Evolutionary conservation across 2,797 vertebrate species (phyloP).

Genomic region (Lacerta agilis): DNA sequence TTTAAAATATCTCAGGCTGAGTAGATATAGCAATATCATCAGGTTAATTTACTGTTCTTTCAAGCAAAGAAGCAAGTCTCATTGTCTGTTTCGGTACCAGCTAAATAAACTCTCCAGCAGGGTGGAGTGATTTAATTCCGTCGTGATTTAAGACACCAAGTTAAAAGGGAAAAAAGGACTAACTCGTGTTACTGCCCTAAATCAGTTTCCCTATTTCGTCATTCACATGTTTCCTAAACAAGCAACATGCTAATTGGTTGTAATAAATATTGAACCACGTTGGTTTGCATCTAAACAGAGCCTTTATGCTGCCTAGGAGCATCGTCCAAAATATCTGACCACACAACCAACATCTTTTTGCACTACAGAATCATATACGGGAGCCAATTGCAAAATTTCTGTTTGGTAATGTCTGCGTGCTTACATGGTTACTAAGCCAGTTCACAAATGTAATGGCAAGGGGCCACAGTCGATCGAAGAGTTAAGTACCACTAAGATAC

Average conservation of each 20-base stretch:
- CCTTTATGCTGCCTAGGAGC: background rate
- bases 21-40: conserved; percentile 13
- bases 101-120: conserved; percentile 54
- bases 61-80: conserved; percentile 27
- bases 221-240: background rate
- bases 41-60: conserved; percentile 48
- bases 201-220: background rate
- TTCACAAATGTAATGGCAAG: background rate
- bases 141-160: background rate
- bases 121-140: background rate
- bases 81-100: conserved; percentile 48
- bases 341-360: background rate
- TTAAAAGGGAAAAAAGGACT: background rate
- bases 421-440: background rate
- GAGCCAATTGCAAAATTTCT: background rate
- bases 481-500: too few relatives aligned
- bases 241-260: background rate
- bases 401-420: too few relatives aligned
- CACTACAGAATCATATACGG: background rate
- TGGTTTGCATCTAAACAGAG: background rate
- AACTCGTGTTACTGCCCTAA: background rate
- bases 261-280: background rate
- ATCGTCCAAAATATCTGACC: background rate
- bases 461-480: background rate
- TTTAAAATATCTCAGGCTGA: conserved; percentile 23